phyloP scores from a whole-genome alignment of 2,888 invertebrate genomes.

The Podotricha telesiphe region DNA sequence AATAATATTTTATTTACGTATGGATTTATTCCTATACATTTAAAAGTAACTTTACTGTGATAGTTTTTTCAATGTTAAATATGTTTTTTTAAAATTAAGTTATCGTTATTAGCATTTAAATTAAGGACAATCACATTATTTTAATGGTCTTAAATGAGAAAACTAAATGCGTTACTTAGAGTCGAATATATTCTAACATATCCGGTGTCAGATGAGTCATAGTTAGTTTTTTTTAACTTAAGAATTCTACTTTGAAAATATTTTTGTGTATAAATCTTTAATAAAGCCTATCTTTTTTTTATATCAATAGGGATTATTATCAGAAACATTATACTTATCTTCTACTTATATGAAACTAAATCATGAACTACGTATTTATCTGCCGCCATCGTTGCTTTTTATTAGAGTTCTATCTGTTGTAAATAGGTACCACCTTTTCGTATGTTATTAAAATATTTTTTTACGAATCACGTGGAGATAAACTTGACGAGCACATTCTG shows the following conservation, averaged over 20 bases:
- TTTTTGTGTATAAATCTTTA: background rate
- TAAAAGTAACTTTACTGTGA: background rate
- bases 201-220: slow-evolving; percentile 12
- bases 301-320: background rate
- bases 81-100: background rate
- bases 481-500: slow-evolving; percentile 7
- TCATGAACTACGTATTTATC: background rate
- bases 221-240: background rate
- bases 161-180: background rate
- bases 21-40: too few species aligned
- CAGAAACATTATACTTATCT: background rate
- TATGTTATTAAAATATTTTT: slow-evolving; percentile 16
- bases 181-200: background rate
- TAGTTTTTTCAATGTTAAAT: background rate
- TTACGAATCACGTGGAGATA: background rate
- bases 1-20: too few species aligned
- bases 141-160: slow-evolving; percentile 6
- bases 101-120: background rate
- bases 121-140: slow-evolving; percentile 1
- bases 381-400: background rate
- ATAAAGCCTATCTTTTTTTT: background rate
- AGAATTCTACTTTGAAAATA: background rate
- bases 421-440: background rate
- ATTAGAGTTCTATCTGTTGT: slow-evolving; percentile 6
- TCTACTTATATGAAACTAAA: background rate